Base-by-base conservation (phyloP, 2,888 invertebrate species). In the Hypselothyrea guttata region DNA sequence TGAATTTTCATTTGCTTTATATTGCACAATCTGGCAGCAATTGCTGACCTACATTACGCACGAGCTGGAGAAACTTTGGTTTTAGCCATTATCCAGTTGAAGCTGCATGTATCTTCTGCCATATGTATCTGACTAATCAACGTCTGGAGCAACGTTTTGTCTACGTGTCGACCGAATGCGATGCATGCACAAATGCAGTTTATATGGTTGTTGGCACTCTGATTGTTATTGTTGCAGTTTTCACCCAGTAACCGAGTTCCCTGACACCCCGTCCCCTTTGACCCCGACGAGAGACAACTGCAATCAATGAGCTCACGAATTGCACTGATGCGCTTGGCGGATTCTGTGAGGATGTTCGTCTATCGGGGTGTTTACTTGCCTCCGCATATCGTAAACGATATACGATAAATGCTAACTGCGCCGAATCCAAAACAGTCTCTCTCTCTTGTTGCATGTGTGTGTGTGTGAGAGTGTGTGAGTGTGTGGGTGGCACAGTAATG, bases 201-300 rank as follows among this genome's bases (percentile, higher is more conserved):
- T 42, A 30, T 30, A 30, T 15, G 28, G 52, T 61, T 53, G 22
- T 48, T 56, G 61, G n/a, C n/a, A n/a, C n/a, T n/a, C n/a, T n/a
- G n/a, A n/a, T 46, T 51, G 60, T 44, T 61, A 46, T 60, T 71
- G 57, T 54, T 53, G 70, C 66, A 56, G 63, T 76, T 86, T 87
- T 87, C 81, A 87, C 87, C 87, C 76, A 87, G 87, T 87, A 87
- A 87, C 87, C 87, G 87, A 87, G 76, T 87, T 87, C 64, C 65
- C 48, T 48, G 67, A 57, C 71, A 77, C 65, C 69, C 69, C 81
- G 60, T 75, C 61, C 75, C 73, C 54, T 59, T 53, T 5, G 11
- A 35, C 40, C 40, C 40, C 30, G n/a, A 27, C 27, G 63, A 4
- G 22, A 22, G 70, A 38, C 53, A 77, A 77, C 74, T 84, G 75